Evolutionary conservation across 92 coral and sea anemone species (phyloP), one percentile per base, ranked within the genome.

Genomic region (Epizoanthus scotinus): DNA sequence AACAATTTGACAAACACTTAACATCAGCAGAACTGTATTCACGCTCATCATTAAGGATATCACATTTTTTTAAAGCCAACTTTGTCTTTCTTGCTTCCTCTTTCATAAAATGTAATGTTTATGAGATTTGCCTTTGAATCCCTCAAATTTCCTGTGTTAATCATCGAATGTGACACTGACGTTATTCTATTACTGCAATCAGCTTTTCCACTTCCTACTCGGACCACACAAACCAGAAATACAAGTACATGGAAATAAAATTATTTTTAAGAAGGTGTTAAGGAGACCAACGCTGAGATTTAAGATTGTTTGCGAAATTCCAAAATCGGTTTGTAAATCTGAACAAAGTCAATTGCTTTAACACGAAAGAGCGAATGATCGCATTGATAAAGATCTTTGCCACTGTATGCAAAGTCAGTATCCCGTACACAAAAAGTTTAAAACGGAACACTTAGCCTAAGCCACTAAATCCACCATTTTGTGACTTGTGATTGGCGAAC

Each of bases 271-370:
- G 42, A 75, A 75, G 81, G 81, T 75, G 81, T 75, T 3, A 75
- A 75, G 52, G n/a, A 24, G 81, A 75, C 81, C 81, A 75, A 75
- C 81, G 81, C 81, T 75, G 59, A 75, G 81, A 57, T 75, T 75
- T 75, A 64, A 64, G 70, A 44, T 64, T 14, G 63, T 75, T 73
- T 72, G 34, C 19, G 58, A 53, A 75, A 75, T 71, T 71, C 78
- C 78, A 54, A 75, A 75, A 38, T 36, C 24, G 81, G 63, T 22
- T 17, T 53, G 27, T 54, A 55, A 25, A 52, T 73, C 61, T 15
- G 47, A 73, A 25, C 21, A 29, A 58, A 29, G 20, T 21, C 17
- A 57, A 24, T 17, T 75, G n/a, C 49, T 75, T 75, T 74, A 27
- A 27, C 24, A 53, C 7, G n/a, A 60, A n/a, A 29, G 24, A 22